Conservation (phyloP, 2,113 vertebrate genomes). For the Channa maculata region DNA sequence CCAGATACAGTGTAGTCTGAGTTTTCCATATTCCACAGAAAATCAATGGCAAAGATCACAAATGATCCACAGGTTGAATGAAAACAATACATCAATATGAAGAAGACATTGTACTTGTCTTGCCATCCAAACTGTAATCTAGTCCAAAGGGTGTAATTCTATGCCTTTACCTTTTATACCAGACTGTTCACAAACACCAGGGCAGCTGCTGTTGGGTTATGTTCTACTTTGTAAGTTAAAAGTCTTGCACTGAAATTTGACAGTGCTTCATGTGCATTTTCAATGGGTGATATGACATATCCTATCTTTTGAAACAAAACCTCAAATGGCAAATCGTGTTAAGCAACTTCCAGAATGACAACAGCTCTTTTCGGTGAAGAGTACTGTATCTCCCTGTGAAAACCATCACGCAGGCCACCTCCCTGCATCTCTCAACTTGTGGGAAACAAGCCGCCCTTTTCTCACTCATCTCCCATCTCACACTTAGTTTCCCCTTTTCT, state of each 20-base stretch:
- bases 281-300: conserved; percentile 23
- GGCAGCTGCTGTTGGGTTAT: not conserved
- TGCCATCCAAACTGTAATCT: conserved; percentile 7
- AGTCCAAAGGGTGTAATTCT: conserved; percentile 34
- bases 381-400: conserved; percentile 45
- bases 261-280: not conserved
- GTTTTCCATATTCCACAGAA: not conserved
- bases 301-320: conserved; percentile 48
- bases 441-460: conserved; percentile 56
- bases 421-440: conserved; percentile 37
- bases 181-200: not conserved
- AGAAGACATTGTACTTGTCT: not conserved
- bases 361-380: conserved; percentile 49
- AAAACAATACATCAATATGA: not conserved
- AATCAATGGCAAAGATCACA: not conserved
- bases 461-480: conserved; percentile 20
- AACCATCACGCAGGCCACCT: conserved; percentile 25
- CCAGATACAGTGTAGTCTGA: not conserved
- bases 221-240: conserved; percentile 2
- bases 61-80: not conserved
- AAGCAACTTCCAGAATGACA: conserved; percentile 53
- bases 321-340: conserved; percentile 48
- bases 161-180: not conserved
- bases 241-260: not conserved
- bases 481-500: conserved; percentile 68